Percentiles rank a stretch among this genome's conserved stretches.
phyloP scores from a whole-genome alignment of 1,140 invertebrate genomes.

The Magallana gigas region DNA sequence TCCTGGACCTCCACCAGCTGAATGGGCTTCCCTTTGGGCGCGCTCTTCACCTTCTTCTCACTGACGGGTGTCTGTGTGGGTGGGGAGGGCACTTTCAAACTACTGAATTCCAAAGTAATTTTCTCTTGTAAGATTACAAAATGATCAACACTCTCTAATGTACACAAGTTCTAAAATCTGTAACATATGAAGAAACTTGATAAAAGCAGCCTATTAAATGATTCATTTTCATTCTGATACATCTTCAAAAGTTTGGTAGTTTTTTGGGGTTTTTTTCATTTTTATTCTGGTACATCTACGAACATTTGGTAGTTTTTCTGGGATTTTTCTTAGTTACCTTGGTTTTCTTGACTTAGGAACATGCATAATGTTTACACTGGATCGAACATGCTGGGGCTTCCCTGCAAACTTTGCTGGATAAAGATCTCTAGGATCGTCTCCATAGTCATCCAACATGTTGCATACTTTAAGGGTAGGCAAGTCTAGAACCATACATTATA shows the following conservation, averaged over 20 bases:
- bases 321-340: not conserved
- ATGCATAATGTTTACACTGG: not conserved
- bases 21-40: conserved; percentile 42
- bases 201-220: not conserved
- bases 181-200: no score
- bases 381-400: conserved; percentile 58
- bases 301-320: not conserved
- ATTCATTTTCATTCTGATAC: not conserved
- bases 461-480: conserved; percentile 72
- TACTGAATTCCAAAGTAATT: not conserved
- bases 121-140: no score
- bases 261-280: not conserved
- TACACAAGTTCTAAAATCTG: no score
- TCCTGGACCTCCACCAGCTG: conserved; percentile 73
- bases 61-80: not conserved
- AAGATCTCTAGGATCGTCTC: conserved; percentile 64
- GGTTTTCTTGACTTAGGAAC: conserved; percentile 29
- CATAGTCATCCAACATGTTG: conserved; percentile 76
- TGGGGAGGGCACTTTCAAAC: conserved; percentile 29
- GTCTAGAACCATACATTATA: conserved; percentile 58
- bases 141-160: no score
- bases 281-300: not conserved
- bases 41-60: conserved; percentile 24
- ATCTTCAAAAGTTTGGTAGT: not conserved
- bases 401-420: conserved; percentile 63